Percentiles rank a stretch among this genome's conserved stretches.
Evolutionary conservation across 2,113 vertebrate genomes (phyloP).

Genomic region (Uria aalge): DNA sequence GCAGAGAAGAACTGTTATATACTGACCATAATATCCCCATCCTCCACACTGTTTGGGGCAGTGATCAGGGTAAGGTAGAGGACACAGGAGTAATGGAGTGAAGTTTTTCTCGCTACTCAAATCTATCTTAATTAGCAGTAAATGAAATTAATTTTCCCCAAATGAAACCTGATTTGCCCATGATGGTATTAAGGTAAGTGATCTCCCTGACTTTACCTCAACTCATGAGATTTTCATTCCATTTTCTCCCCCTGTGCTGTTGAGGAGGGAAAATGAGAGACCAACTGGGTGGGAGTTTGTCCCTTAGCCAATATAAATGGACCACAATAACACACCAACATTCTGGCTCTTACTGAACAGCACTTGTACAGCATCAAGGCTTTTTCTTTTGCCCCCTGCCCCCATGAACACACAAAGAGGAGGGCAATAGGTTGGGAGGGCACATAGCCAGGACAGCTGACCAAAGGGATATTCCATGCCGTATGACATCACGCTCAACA

Average conservation of each 20-base stretch:
- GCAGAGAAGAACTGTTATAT: not conserved
- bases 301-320: not conserved
- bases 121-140: not conserved
- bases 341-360: not conserved
- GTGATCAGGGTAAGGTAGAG: not conserved
- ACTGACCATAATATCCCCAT: not conserved
- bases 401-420: too few species aligned
- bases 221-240: not conserved
- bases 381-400: too few species aligned
- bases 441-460: too few species aligned
- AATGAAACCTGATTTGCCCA: not conserved
- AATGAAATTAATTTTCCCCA: not conserved
- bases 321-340: not conserved
- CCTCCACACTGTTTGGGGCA: not conserved
- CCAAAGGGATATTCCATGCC: too few species aligned
- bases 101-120: too few species aligned
- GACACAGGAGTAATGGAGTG: too few species aligned
- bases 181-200: not conserved
- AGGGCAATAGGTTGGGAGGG: too few species aligned
- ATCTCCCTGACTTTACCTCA: not conserved
- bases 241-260: not conserved
- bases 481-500: too few species aligned
- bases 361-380: not conserved
- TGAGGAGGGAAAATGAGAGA: not conserved
- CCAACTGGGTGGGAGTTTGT: not conserved